Base-by-base conservation (phyloP, 92 coral and sea anemone species). In the Bergia puertoricense region DNA sequence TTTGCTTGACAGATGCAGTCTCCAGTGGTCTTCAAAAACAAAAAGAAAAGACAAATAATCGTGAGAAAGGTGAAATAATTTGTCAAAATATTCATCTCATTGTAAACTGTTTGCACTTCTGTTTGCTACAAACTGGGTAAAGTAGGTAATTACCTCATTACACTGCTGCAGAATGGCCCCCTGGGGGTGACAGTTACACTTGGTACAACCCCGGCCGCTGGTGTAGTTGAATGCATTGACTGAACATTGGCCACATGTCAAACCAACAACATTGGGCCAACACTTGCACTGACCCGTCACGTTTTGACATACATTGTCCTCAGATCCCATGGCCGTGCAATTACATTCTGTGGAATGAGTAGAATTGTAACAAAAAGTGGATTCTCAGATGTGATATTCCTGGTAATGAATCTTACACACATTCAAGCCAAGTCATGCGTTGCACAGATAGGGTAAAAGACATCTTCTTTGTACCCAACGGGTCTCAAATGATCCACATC, bases 251-350 rank as follows among this genome's bases (percentile, higher is more conserved):
- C 90, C 96, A 91, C 99, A 97, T 62, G 92, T 37, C 67, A 30
- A 74, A 9, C 97, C 98, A 8, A 56, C 81, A 77, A 97, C 99
- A 59, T 88, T 90, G n/a, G 93, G 92, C 57, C 82, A 91, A 81
- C 99, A 97, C 46, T 30, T 71, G 86, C 99, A 97, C 62, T 81
- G 87, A 43, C 99, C 99, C 43, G 94, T 94, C 42, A 88, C 22
- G 41, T 92, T 92, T 50, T 97, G 86, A 74, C 99, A 97, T 62
- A 66, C 88, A 76, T 90, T 90, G 36, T 89, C 54, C 11, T 72
- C 74, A 8, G 97, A 93, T 42, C 99, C 99, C 5, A 80, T 66
- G 9, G 76, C 57, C 20, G 94, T 82, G 78, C 99, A 97, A 77
- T 91, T 94, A 82, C 99, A 97, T 22, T 79, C 99, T 97, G 89